Base-by-base conservation (phyloP, 1,140 invertebrate genomes). In the Formica selysi region DNA sequence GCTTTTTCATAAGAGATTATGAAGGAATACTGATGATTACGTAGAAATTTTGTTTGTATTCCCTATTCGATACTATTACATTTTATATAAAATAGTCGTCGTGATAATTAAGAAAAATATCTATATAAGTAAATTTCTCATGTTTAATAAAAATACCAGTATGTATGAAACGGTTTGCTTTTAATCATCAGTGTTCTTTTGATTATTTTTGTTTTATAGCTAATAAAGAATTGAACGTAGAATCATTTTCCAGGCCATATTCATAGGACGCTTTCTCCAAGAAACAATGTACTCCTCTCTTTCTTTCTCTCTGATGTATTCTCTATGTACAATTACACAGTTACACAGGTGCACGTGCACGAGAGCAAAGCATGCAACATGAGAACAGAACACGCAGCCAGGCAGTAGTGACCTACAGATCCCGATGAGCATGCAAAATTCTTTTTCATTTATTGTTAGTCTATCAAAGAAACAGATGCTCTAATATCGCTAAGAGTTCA, bases 311-410 rank as follows among this genome's bases (percentile, higher is more conserved):
- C 29, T 22, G 1, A 71, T 70, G 22, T 83, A 73, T 79, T 85
- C 8, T 80, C 5, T 64, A 51, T 76, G 41, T 62, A 87, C 65
- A n/a, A 51, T 86, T 10, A 78, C 85, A 85, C 74, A 41, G 3
- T 62, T 54, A 85, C 87, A 89, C 79, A 90, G 85, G 57, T 80
- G 79, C 88, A 84, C 78, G 59, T 78, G 89, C 85, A 89, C 74
- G 85, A 80, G 89, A 84, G 62, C 64, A 90, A 62, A 89, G 87
- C 87, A 90, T 87, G 88, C 26, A 29, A 73, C 51, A 79, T 68
- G 76, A 76, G 79, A 80, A 68, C 51, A 71, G 51, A 62, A 54
- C 48, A 70, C 59, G 84, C 41, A 88, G 57, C 70, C 76, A 89
- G 26, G 59, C 71, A 54, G 57, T 89, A 89, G 76, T 73, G 16